A percentile compares a stretch with the other conserved stretches of the same genome.
Conservation (phyloP, 2,888 invertebrate species). For the Lepidonotus clava region DNA sequence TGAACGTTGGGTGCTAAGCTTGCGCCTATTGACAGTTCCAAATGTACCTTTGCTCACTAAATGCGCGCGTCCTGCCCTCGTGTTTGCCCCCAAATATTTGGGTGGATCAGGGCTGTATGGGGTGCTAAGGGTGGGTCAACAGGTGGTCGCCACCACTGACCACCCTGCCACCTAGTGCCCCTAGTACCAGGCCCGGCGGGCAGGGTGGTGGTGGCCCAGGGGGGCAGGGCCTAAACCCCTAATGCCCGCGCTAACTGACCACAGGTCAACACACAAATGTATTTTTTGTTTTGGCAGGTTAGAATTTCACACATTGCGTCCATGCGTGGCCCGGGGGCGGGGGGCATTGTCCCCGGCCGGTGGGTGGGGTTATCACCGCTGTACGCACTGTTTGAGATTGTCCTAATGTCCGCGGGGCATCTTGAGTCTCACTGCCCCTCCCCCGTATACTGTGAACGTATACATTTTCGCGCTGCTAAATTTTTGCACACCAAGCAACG, state of each 20-base stretch:
- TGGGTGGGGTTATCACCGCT: neutral
- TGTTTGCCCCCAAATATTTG: slow-evolving; percentile 52
- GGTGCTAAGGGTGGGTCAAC: slow-evolving; percentile 20
- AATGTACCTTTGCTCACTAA: slow-evolving; percentile 48
- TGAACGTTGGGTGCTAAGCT: neutral
- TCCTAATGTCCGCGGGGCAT: neutral
- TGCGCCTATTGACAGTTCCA: slow-evolving; percentile 43
- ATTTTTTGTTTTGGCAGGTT: slow-evolving; percentile 35
- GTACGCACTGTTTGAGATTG: neutral
- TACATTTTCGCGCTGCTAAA: too few relatives aligned
- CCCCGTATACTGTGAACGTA: too few relatives aligned
- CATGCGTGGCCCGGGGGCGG: neutral
- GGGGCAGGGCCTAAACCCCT: neutral
- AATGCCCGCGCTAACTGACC: slow-evolving; percentile 27
- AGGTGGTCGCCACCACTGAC: slow-evolving; percentile 24
- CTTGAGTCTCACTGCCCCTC: too few relatives aligned
- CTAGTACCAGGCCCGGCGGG: neutral
- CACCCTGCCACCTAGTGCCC: slow-evolving; percentile 3
- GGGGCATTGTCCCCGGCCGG: neutral
- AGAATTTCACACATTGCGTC: neutral
- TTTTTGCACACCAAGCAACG: too few relatives aligned
- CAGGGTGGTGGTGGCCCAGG: neutral
- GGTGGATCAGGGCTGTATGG: neutral
- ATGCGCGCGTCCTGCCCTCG: slow-evolving; percentile 43
- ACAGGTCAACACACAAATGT: slow-evolving; percentile 39